Evolutionary conservation across 1,140 invertebrate species (phyloP), one percentile per base, ranked within the genome.

Genomic region (Nasonia longicornis): DNA sequence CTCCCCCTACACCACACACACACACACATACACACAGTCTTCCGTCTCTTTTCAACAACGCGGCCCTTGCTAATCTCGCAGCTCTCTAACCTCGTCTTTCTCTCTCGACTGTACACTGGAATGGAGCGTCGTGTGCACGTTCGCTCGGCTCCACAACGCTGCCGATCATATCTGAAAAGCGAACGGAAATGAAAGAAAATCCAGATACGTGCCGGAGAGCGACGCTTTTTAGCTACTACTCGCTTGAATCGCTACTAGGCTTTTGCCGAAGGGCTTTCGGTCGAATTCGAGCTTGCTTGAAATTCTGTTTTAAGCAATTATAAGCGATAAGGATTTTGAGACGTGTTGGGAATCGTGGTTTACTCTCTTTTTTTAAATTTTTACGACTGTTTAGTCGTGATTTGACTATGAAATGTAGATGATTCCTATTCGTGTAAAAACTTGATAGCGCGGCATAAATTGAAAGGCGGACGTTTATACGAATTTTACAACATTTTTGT

Each of bases 181-280:
- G 11, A 76, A 71, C 64, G 73, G 69, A 81, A 81, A 81, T 72
- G 75, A 77, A 71, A 77, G 74, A 71, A 64, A 81, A 77, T 81
- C 67, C 35, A 45, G 80, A 80, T 64, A 74, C 11, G 29, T 58
- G 64, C 42, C n/a, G 38, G 11, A 22, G 16, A 26, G 10, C 29
- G 48, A 26, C n/a, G 45, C 63, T 75, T 80, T 75, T 74, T 63
- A 71, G 3, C 38, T 7, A 58, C 26, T 72, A 31, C 22, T 16
- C 26, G 2, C 20, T 58, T 6, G 6, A 4, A n/a, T 58, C 16
- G 52, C 16, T 58, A 14, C 52, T 58, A 10, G 14, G 64, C 7
- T 67, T 16, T 67, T 29, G 64, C n/a, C 22, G 22, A 4, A 29
- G 64, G 31, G 31, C 4, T 26, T 26, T 35, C 3, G 31, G 31